Base-by-base conservation (phyloP, 2,888 invertebrate species). In the Nineta flava region DNA sequence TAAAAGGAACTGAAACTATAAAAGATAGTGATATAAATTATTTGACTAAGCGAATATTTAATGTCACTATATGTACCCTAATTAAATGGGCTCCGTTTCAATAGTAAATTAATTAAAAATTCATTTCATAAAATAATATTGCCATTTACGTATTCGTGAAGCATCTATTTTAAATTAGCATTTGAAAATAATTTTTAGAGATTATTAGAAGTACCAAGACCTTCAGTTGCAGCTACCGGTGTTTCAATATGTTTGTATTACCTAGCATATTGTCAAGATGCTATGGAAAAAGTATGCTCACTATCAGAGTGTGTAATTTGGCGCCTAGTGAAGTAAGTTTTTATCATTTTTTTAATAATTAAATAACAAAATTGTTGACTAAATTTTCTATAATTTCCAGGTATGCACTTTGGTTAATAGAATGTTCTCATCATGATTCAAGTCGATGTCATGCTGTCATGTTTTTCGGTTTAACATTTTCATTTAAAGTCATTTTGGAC, bases 381-480 rank as follows among this genome's bases (percentile, higher is more conserved):
- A 34, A 9, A 31, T 15, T 38, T 15, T 19, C 2, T 19, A 4
- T 26, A 26, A 26, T 40, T 57, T 55, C 50, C 62, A 84, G 85
- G 55, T 97, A 96, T 66, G 88, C 90, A 0, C 69, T 97, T 3
- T 97, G 96, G 95, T 73, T 97, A 42, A 67, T 99, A 47, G 96
- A 96, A 62, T 92, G 95, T 59, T 93, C 95, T 1, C 68, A 68
- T 51, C 92, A 95, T 66, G 94, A 95, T 70, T 96, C 95, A 0
- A 95, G 95, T n/a, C 77, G 94, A 52, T 94, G 95, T 61, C 94
- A 97, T 68, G 94, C 95, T 2, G 91, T 94, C 21, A 94, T 96
- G 93, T 99, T 99, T 70, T 95, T 99, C 65, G 88, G 92, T 0
- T 77, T 94, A 46, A 87, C 91, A 7, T 95, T 96, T 67, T 87